Base-by-base conservation (phyloP, 2,797 vertebrate species). In the Sylvia borin region DNA sequence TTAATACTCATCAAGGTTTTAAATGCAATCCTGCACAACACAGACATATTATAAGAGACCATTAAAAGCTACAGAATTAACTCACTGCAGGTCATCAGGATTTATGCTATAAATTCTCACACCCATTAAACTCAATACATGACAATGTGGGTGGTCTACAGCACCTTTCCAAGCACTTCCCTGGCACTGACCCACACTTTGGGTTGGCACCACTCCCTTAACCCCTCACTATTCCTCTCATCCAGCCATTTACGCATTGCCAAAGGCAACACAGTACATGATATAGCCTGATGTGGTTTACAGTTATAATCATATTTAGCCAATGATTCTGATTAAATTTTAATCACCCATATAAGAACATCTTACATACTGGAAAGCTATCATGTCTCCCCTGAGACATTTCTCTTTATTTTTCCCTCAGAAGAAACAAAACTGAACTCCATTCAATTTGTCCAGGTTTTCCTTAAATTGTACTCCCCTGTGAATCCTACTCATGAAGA, bases 221-320 rank as follows among this genome's bases (percentile, higher is more conserved):
- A 61, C 58, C 74, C 78, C 64, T 94, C 92, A 88, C 45, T 1
- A 0, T 73, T 85, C 61, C 62, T 76, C 81, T 89, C 67, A 89
- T 79, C 50, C 93, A 96, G 70, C 60, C 14, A 0, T 72, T 72
- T 43, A 61, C 2, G 5, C 31, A 12, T 21, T 76, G 92, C 91
- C 94, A 96, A 97, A 95, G 80, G 53, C 94, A 96, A 95, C 43
- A 87, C 11, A 68, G 84, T 34, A 50, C 73, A 92, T 50, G 77
- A 94, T 72, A 36, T 1, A 76, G 72, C 40, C 80, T 75, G 58
- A 74, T 65, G 31, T 26, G 51, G 57, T 67, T 82, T 77, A 58
- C 31, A 57, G 53, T 72, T 80, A 50, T 7, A 71, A 71, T 29
- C 82, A 42, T 38, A 62, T 45, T 81, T 38, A 88, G 62, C 57